These are phyloP conservation scores for Meliscaeva auricollis DNA, from an alignment of 2,888 invertebrate species.

Conservation along the genomic window DNA sequence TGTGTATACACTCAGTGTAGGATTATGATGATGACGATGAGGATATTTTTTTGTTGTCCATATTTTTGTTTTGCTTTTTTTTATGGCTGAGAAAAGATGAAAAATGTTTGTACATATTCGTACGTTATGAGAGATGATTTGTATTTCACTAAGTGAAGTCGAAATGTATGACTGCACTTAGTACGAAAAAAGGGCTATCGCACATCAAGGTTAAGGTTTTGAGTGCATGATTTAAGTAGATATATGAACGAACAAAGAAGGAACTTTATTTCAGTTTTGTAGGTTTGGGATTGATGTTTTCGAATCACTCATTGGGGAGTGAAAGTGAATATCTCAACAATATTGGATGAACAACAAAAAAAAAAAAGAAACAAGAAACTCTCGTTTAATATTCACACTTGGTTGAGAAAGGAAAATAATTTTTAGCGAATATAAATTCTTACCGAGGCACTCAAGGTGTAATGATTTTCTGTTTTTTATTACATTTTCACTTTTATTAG, in stretches of 20 bases:
- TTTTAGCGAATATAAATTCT: slow-evolving; percentile 11
- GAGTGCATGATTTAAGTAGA: neutral
- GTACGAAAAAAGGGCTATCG: neutral
- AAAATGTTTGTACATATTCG: slow-evolving; percentile 22
- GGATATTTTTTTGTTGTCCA: neutral
- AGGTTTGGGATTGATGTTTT: slow-evolving; percentile 11
- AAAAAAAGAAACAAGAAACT: neutral
- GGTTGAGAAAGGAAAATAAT: slow-evolving; percentile 13
- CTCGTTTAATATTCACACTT: slow-evolving; percentile 29
- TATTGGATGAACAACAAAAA: no score
- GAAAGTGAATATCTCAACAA: slow-evolving; percentile 14
- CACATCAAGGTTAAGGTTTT: slow-evolving; percentile 20
- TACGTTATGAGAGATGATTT: slow-evolving; percentile 38
- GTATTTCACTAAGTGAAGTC: slow-evolving; percentile 40
- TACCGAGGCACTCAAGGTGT: neutral
- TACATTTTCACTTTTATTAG: no score
- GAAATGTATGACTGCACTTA: slow-evolving; percentile 43
- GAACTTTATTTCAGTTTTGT: slow-evolving; percentile 10
- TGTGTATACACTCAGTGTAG: neutral
- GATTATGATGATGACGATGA: slow-evolving; percentile 23
- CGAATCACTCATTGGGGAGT: slow-evolving; percentile 27
- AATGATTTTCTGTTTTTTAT: no score
- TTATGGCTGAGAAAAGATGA: slow-evolving; percentile 20
- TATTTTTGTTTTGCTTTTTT: neutral
- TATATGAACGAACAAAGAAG: neutral